These are phyloP conservation scores for Heterodera schachtii DNA, from an alignment of 1,140 invertebrate genomes.

Conservation along the genomic window DNA sequence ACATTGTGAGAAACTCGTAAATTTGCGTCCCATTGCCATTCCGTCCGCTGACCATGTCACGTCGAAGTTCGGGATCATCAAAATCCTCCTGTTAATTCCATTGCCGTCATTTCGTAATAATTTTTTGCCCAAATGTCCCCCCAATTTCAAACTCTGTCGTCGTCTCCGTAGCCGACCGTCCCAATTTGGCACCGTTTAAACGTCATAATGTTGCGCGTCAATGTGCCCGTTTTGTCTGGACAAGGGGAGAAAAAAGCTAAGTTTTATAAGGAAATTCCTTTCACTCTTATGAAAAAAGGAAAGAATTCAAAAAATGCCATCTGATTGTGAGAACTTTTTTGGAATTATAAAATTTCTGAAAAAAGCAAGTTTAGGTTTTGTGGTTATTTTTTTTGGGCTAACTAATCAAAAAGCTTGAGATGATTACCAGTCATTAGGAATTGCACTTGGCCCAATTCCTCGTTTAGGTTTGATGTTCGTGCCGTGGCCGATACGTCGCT, in stretches of 20 bases:
- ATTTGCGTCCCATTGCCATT: constrained; percentile 67
- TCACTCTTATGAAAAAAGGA: too few relatives aligned
- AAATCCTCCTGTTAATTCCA: constrained; percentile 44
- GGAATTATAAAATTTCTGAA: too few relatives aligned
- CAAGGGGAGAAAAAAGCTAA: background rate
- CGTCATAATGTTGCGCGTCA: constrained; percentile 95
- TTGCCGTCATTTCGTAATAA: too few relatives aligned
- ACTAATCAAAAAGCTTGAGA: background rate
- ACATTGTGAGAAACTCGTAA: constrained; percentile 81
- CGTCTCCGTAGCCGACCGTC: constrained; percentile 74
- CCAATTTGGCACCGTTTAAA: constrained; percentile 88
- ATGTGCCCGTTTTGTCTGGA: constrained; percentile 77
- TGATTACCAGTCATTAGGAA: constrained; percentile 56
- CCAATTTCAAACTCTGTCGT: constrained; percentile 28
- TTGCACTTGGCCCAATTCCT: constrained; percentile 85
- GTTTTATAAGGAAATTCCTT: too few relatives aligned
- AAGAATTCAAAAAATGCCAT: too few relatives aligned
- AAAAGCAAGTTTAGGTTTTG: too few relatives aligned
- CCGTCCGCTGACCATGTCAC: constrained; percentile 38
- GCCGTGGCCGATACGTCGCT: constrained; percentile 93
- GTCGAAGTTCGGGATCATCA: constrained; percentile 44
- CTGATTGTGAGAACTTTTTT: too few relatives aligned
- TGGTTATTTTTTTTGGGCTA: too few relatives aligned
- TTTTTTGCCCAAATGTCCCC: background rate
- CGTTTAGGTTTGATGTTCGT: constrained; percentile 95